These are phyloP conservation scores for Amphibalanus amphitrite DNA, from an alignment of 1,140 invertebrate species.

Conservation along the genomic window DNA sequence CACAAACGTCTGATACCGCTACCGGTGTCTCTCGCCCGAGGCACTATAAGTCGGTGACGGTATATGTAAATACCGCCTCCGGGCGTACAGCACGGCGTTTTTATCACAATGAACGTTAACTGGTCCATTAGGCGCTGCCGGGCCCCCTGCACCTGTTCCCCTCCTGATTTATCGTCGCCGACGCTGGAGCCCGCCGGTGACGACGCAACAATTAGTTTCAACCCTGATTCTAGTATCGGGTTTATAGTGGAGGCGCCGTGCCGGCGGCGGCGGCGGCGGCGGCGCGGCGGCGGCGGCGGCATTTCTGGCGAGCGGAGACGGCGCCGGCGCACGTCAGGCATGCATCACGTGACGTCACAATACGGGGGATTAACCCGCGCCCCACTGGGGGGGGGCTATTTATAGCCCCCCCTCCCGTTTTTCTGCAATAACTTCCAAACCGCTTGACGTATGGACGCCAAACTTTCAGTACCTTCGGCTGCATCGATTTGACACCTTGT, in stretches of 20 bases:
- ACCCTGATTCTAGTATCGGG: neutral
- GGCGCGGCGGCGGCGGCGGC: too few species aligned
- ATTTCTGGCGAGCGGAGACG: neutral
- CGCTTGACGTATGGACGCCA: too few species aligned
- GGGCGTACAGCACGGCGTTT: neutral
- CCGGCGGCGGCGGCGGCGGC: too few species aligned
- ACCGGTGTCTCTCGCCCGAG: neutral
- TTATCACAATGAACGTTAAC: constrained; percentile 2
- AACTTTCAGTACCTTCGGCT: too few species aligned
- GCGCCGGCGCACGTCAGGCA: neutral
- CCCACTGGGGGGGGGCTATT: too few species aligned
- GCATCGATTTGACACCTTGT: too few species aligned
- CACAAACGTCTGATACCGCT: neutral
- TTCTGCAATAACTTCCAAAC: too few species aligned
- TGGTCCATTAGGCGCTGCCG: neutral
- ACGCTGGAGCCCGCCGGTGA: too few species aligned
- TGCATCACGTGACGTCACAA: neutral
- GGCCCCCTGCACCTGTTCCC: neutral
- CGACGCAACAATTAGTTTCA: constrained; percentile 1
- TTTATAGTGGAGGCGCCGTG: neutral
- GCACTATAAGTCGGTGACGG: neutral
- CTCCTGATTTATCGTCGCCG: neutral
- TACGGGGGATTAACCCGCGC: neutral
- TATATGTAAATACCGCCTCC: neutral
- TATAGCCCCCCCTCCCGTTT: too few species aligned